A percentile compares a stretch with the other conserved stretches of the same genome.
Evolutionary conservation across 2,888 invertebrate species (phyloP).

Genomic region (Altica lythri): DNA sequence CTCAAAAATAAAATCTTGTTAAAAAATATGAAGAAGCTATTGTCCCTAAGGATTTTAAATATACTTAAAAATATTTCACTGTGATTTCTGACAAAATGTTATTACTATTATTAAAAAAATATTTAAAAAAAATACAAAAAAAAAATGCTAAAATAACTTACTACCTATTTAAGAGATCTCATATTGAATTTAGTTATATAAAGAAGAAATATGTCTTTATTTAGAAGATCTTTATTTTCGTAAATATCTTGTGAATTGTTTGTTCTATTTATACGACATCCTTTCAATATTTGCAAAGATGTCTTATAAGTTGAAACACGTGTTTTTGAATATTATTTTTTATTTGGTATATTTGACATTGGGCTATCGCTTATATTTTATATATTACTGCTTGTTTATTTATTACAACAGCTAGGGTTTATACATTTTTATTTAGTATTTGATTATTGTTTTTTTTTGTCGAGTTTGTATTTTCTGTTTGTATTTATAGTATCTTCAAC

Average conservation of each 20-base stretch:
- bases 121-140: constrained; percentile 46
- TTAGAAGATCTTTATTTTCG: constrained; percentile 56
- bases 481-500: constrained; percentile 18
- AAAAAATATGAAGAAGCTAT: constrained; percentile 27
- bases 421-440: constrained; percentile 24
- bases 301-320: constrained; percentile 34
- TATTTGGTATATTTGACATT: constrained; percentile 43
- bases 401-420: constrained; percentile 35
- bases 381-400: constrained; percentile 45
- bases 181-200: constrained; percentile 56
- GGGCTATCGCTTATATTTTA: constrained; percentile 44
- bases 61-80: constrained; percentile 54
- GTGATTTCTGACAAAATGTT: constrained; percentile 59
- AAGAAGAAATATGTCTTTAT: constrained; percentile 49
- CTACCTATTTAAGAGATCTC: constrained; percentile 59
- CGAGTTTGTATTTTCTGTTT: constrained; percentile 26
- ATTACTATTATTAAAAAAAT: constrained; percentile 53
- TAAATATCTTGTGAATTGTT: constrained; percentile 45
- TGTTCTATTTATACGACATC: constrained; percentile 35
- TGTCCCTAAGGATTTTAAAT: constrained; percentile 39
- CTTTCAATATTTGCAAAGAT: constrained; percentile 51
- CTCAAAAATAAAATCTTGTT: constrained; percentile 29
- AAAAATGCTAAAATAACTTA: constrained; percentile 54
- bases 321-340: constrained; percentile 40
- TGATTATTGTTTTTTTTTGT: constrained; percentile 35